Conservation (phyloP, 2,113 vertebrate species). For the Corythaeola cristata region DNA sequence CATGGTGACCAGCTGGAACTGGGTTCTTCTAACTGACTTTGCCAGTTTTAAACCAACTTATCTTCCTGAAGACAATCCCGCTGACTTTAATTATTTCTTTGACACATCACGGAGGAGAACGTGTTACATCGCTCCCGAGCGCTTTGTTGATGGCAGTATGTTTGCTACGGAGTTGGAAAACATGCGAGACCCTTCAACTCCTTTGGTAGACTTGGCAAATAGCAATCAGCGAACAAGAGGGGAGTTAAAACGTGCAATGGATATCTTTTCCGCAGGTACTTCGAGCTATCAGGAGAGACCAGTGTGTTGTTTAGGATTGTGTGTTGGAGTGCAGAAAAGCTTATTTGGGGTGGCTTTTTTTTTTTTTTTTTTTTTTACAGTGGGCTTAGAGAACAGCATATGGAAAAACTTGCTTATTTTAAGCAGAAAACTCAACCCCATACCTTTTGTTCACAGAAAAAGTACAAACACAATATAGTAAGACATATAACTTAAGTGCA, state of each 20-base stretch:
- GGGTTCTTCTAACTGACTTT: slow-evolving; percentile 96
- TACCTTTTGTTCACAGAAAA: not conserved
- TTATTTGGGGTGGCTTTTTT: not conserved
- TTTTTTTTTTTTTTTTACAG: too few species aligned
- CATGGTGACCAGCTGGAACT: slow-evolving; percentile 99
- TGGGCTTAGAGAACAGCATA: not conserved
- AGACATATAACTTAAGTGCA: not conserved
- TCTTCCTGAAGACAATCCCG: slow-evolving; percentile 96
- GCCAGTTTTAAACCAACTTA: slow-evolving; percentile 98
- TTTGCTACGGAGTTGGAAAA: slow-evolving; percentile 86
- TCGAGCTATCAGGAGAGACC: not conserved
- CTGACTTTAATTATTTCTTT: slow-evolving; percentile 99
- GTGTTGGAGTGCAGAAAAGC: not conserved
- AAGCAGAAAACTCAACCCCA: not conserved
- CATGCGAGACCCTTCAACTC: slow-evolving; percentile 90
- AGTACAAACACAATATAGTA: not conserved
- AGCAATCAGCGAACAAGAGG: slow-evolving; percentile 93
- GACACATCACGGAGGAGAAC: slow-evolving; percentile 93
- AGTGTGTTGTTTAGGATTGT: not conserved
- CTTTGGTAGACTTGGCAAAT: slow-evolving; percentile 90
- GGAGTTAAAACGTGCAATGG: slow-evolving; percentile 93
- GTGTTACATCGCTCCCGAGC: slow-evolving; percentile 94
- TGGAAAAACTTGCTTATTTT: not conserved
- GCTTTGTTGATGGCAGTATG: slow-evolving; percentile 95
- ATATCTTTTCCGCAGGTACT: slow-evolving; percentile 98